These are phyloP conservation scores for Eciton burchellii DNA, from an alignment of 1,140 invertebrate species.

Conservation along the genomic window DNA sequence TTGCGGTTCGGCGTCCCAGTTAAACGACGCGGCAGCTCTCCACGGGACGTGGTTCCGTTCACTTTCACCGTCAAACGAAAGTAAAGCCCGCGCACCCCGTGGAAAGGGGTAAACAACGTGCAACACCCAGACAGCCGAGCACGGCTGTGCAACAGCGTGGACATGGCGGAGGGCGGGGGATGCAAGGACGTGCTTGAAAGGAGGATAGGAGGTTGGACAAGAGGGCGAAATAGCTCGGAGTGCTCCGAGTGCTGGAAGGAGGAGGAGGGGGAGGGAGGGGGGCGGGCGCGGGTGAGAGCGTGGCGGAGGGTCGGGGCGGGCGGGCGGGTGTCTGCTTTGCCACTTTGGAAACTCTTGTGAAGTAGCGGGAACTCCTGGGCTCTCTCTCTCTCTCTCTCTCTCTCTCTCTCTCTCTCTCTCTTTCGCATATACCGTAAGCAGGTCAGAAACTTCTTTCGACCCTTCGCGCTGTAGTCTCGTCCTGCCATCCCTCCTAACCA, in stretches of 20 bases:
- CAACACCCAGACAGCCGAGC: slow-evolving; percentile 61
- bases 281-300: too few relatives aligned
- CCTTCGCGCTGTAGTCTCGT: slow-evolving; percentile 62
- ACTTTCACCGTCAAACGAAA: slow-evolving; percentile 76
- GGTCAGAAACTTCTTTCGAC: slow-evolving; percentile 85
- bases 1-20: slow-evolving; percentile 72
- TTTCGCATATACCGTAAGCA: slow-evolving; percentile 82
- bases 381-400: too few relatives aligned
- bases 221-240: slow-evolving; percentile 48
- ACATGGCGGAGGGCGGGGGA: slow-evolving; percentile 56
- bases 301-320: slow-evolving; percentile 40
- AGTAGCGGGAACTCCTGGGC: slow-evolving; percentile 82
- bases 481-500: background rate
- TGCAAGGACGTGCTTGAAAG: slow-evolving; percentile 68
- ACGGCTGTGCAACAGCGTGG: slow-evolving; percentile 30
- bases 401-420: too few relatives aligned
- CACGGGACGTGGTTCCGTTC: slow-evolving; percentile 72
- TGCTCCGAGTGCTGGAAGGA: too few relatives aligned
- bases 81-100: slow-evolving; percentile 65
- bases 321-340: slow-evolving; percentile 78
- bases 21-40: slow-evolving; percentile 67
- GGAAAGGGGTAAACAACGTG: slow-evolving; percentile 75
- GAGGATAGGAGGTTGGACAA: slow-evolving; percentile 73
- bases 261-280: too few relatives aligned
- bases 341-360: slow-evolving; percentile 84